Percentiles rank a stretch among this genome's conserved stretches.
Evolutionary conservation across 2,113 vertebrate genomes (phyloP).

Genomic region (Sturnus vulgaris): DNA sequence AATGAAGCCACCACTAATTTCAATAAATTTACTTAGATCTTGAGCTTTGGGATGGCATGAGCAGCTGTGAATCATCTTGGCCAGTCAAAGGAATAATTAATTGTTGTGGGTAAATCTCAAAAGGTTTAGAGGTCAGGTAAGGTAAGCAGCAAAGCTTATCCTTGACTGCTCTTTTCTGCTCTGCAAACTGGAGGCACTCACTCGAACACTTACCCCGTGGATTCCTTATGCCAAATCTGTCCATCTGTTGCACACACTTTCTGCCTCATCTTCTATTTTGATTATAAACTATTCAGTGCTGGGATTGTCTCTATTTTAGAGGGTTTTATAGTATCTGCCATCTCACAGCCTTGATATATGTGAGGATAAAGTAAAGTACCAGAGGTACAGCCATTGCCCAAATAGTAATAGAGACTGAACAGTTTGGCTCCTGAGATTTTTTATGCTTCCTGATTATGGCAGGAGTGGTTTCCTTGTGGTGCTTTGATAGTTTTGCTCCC

Average conservation of each 20-base stretch:
- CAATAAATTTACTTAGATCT: conserved; percentile 67
- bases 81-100: conserved; percentile 69
- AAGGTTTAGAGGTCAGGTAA: conserved; percentile 65
- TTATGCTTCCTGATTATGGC: conserved; percentile 54
- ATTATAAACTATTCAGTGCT: conserved; percentile 21
- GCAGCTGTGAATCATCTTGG: conserved; percentile 67
- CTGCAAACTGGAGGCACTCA: conserved; percentile 45
- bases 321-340: not conserved
- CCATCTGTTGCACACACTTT: conserved; percentile 53
- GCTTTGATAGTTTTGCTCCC: conserved; percentile 62
- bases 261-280: conserved; percentile 34
- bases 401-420: not conserved
- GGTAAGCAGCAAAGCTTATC: conserved; percentile 57
- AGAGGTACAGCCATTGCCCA: not conserved
- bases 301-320: not conserved
- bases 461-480: conserved; percentile 59
- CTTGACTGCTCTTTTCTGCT: conserved; percentile 63
- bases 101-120: conserved; percentile 67
- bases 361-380: not conserved
- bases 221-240: conserved; percentile 25
- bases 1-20: conserved; percentile 58
- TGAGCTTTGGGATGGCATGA: conserved; percentile 62
- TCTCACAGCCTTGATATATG: not conserved
- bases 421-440: conserved; percentile 43
- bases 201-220: conserved; percentile 4